phyloP scores from a whole-genome alignment of 1,140 invertebrate species.

The Aleiodes sp. region DNA sequence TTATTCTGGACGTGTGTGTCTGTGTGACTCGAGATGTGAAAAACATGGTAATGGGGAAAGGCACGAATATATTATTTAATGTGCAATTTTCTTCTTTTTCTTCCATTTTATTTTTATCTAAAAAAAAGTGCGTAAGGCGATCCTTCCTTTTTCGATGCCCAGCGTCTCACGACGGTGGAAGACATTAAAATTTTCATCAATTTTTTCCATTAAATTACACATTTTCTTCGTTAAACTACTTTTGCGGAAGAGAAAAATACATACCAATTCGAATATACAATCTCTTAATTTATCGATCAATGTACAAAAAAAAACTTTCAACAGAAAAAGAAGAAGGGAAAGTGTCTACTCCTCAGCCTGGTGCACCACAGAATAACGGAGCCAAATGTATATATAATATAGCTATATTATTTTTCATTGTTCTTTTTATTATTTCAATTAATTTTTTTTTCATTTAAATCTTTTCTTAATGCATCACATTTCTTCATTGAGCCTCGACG shows the following conservation, averaged over 20 bases:
- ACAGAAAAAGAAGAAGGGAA: constrained; percentile 35
- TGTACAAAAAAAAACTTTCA: constrained; percentile 40
- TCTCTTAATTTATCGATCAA: constrained; percentile 24
- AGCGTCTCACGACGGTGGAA: constrained; percentile 33
- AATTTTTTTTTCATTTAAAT: neutral
- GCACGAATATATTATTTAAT: constrained; percentile 1
- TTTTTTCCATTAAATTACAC: neutral
- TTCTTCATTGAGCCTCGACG: constrained; percentile 29
- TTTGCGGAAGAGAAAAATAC: too few species aligned
- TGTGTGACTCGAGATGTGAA: constrained; percentile 3
- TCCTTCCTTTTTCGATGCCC: constrained; percentile 30
- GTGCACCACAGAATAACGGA: constrained; percentile 64
- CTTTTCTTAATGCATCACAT: neutral
- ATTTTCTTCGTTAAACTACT: too few species aligned
- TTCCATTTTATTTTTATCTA: constrained; percentile 39
- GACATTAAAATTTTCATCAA: constrained; percentile 34
- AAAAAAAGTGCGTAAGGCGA: constrained; percentile 44
- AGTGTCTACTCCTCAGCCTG: constrained; percentile 33
- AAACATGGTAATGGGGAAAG: neutral
- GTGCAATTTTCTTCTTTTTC: neutral
- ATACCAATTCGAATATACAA: constrained; percentile 16
- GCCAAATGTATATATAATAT: constrained; percentile 33
- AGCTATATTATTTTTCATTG: constrained; percentile 27
- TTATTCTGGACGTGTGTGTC: neutral
- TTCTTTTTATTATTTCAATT: constrained; percentile 40